Base-by-base conservation (phyloP, 2,888 invertebrate genomes). In the Galerucella nymphaeae region DNA sequence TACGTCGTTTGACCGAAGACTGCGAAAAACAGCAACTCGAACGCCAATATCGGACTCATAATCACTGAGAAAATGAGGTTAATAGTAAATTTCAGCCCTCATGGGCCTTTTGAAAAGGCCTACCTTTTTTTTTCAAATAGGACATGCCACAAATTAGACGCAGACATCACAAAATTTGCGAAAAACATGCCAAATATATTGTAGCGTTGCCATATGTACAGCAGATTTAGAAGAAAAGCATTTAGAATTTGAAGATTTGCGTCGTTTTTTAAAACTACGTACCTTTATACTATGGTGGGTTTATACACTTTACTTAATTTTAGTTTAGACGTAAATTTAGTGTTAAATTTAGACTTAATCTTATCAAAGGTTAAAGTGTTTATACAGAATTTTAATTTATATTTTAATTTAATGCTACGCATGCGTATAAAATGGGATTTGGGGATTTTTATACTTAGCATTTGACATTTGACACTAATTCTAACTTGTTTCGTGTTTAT, bases 11-110 rank as follows among this genome's bases (percentile, higher is more conserved):
- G 93, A 86, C 98, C 98, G 89, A 98, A 98, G 87, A 98, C 93
- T 86, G 97, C 96, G 91, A 97, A 98, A 92, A 98, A 98, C 84
- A 99, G 92, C 90, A 96, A 93, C 91, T 98, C 98, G 90, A 98
- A 94, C 82, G 97, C 97, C 88, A 96, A 93, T 88, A 95, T 88
- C 84, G 96, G 94, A 87, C 93, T 93, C 92, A 96, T 94, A 88
- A 91, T 89, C 89, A 93, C 94, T 94, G 91, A 77, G 85, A 84
- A 86, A 83, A 86, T 79, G 23, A 62, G 53, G 59, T 41, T 73
- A 75, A 64, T 75, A 73, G 68, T 77, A 38, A 76, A 63, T 71
- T 66, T 62, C 45, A 66, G 59, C 73, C 57, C 71, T 64, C 48
- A 18, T 23, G 48, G 59, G 20, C 48, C 50, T 16, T n/a, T 14